A percentile compares a stretch with the other conserved stretches of the same genome.
Conservation (phyloP, 2,888 invertebrate species). For the Napeogenes inachia region DNA sequence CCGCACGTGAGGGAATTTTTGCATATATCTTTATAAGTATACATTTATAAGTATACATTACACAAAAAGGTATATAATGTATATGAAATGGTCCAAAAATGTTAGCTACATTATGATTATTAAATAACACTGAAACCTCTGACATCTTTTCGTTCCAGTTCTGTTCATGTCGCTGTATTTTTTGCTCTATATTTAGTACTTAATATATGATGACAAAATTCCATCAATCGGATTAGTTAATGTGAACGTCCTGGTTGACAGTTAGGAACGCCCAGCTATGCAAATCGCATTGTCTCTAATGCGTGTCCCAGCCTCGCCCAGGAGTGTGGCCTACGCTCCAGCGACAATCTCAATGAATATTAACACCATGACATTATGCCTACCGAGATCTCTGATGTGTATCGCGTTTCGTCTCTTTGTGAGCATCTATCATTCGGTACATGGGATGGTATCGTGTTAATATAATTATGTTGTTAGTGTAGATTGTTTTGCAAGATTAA, state of each 20-base stretch:
- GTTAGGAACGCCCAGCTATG: conserved; percentile 70
- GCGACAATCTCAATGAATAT: conserved; percentile 68
- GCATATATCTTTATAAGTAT: conserved; percentile 17
- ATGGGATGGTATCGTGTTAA: conserved; percentile 5
- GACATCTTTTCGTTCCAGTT: too few species aligned
- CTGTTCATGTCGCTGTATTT: too few species aligned
- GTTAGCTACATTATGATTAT: too few species aligned
- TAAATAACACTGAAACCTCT: too few species aligned
- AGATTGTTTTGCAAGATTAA: neutral
- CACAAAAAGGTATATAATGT: neutral
- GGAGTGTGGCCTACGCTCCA: conserved; percentile 59
- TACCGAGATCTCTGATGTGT: conserved; percentile 44
- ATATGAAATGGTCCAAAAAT: neutral
- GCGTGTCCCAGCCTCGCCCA: conserved; percentile 60
- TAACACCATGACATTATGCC: conserved; percentile 54
- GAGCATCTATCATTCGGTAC: conserved; percentile 32
- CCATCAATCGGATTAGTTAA: conserved; percentile 52
- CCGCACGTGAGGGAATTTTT: conserved; percentile 42
- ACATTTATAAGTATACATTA: conserved; percentile 2
- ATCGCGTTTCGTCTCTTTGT: conserved; percentile 45
- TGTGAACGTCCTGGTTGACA: conserved; percentile 73
- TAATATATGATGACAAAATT: neutral
- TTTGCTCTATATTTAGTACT: neutral
- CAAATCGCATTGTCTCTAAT: conserved; percentile 74
- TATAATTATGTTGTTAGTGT: conserved; percentile 15